Base-by-base conservation (phyloP, 2,888 invertebrate species). In the Coleophora flavipennella region DNA sequence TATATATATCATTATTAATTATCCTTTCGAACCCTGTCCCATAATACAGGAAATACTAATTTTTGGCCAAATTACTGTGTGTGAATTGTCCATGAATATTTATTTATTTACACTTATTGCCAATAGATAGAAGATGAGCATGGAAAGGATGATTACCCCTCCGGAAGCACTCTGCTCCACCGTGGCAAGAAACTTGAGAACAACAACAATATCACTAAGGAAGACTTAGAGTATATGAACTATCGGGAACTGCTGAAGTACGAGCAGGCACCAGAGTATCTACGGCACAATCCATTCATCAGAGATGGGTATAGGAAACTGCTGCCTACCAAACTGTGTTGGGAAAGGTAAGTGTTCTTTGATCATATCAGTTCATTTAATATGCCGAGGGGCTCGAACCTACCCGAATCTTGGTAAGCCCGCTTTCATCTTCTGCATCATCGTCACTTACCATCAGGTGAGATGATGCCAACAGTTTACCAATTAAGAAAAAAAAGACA, bases 251-350 rank as follows among this genome's bases (percentile, higher is more conserved):
- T 85, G 29, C 57, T 85, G 10, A 79, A 80, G 43, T 85, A 73
- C 62, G 85, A 85, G 46, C 63, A 93, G 60, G 94, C 96, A 35
- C 95, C 96, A 3, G 88, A 87, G 41, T 94, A 94, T 74, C 85
- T 96, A 41, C 91, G 93, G 69, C 93, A 93, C 59, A 97, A 97
- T 77, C 93, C 92, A 3, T 96, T 86, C 64, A 95, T 97, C 51
- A 86, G 90, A 44, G 88, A 89, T 51, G 97, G 97, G 9, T 97
- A 97, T 69, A 87, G 96, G 59, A 92, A 92, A 56, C 88, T 91
- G 51, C 85, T 96, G 38, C 91, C 92, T 6, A 92, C 92, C n/a
- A 90, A 89, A 67, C 81, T 95, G 54, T 96, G 96, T 64, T 81
- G 95, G 69, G 94, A 94, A 85, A 97, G 95, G 95, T 95, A 68